Percentiles rank a stretch among this genome's conserved stretches.
phyloP scores from a whole-genome alignment of 2,888 invertebrate genomes.

The Octodonta nipae region DNA sequence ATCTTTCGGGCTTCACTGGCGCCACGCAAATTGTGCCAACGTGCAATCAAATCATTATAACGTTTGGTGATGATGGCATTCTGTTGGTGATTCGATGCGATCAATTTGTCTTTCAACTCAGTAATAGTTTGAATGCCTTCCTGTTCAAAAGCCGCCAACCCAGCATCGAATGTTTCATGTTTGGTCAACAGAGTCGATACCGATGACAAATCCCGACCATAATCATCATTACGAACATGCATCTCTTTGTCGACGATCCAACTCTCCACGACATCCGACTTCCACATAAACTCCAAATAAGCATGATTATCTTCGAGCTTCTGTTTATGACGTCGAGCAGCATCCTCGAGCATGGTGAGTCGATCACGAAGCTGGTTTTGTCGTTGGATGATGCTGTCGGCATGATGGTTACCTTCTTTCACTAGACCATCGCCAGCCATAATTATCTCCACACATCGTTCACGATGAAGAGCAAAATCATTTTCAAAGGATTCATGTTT shows the following conservation, averaged over 20 bases:
- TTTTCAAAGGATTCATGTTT: conserved; percentile 99
- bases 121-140: conserved; percentile 96
- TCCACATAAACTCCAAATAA: conserved; percentile 99
- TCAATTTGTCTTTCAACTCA: conserved; percentile 84
- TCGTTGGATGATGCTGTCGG: conserved; percentile 76
- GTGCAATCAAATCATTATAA: conserved; percentile 84
- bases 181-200: conserved; percentile 97
- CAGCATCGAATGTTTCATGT: conserved; percentile 96
- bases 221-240: conserved; percentile 94
- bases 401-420: conserved; percentile 83
- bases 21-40: conserved; percentile 89
- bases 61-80: conserved; percentile 81
- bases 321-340: conserved; percentile 79
- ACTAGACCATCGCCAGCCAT: conserved; percentile 75
- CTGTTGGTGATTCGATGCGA: conserved; percentile 84
- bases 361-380: conserved; percentile 67
- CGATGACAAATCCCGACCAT: conserved; percentile 91
- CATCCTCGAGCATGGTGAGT: conserved; percentile 70
- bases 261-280: conserved; percentile 99
- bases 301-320: conserved; percentile 93
- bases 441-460: conserved; percentile 76
- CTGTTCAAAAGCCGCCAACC: conserved; percentile 87
- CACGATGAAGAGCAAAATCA: conserved; percentile 91
- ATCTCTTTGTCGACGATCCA: conserved; percentile 97
- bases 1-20: conserved; percentile 90